phyloP scores from a whole-genome alignment of 1,140 invertebrate genomes.

The Pogonomyrmex californicus region DNA sequence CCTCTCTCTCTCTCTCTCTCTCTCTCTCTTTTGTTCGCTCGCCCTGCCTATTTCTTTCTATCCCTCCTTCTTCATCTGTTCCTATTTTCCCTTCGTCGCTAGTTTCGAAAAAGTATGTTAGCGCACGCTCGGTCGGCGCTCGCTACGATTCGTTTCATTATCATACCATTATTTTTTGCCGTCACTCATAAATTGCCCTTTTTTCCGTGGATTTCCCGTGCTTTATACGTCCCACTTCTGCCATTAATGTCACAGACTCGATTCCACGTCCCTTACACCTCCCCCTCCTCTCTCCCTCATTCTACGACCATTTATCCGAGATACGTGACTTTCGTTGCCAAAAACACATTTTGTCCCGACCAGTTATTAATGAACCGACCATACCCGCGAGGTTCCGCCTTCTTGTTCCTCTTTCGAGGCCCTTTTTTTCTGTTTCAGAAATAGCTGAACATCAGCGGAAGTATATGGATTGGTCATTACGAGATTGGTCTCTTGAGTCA shows the following conservation, averaged over 20 bases:
- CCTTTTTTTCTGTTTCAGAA: conserved; percentile 63
- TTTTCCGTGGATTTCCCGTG: conserved; percentile 79
- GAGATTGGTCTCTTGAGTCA: neutral
- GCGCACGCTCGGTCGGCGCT: conserved; percentile 58
- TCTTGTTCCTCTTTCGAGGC: neutral
- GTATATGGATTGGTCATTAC: conserved; percentile 37
- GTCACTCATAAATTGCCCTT: conserved; percentile 81
- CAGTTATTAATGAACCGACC: conserved; percentile 80
- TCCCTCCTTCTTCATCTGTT: conserved; percentile 20
- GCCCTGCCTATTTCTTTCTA: conserved; percentile 39
- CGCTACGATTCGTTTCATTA: conserved; percentile 82
- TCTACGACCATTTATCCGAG: conserved; percentile 76
- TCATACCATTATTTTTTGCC: conserved; percentile 83
- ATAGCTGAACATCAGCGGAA: neutral
- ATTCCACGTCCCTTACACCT: conserved; percentile 39
- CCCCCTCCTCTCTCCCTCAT: conserved; percentile 28
- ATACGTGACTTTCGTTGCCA: conserved; percentile 82
- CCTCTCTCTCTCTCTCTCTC: conserved; percentile 51
- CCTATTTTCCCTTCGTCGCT: conserved; percentile 70
- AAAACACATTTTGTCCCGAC: conserved; percentile 77
- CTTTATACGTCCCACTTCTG: conserved; percentile 84
- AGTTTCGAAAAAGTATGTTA: conserved; percentile 80
- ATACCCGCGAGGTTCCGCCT: conserved; percentile 43
- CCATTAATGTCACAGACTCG: conserved; percentile 80
- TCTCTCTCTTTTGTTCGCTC: conserved; percentile 59